Conservation (phyloP, 2,888 invertebrate genomes). For the Erebia aethiops region DNA sequence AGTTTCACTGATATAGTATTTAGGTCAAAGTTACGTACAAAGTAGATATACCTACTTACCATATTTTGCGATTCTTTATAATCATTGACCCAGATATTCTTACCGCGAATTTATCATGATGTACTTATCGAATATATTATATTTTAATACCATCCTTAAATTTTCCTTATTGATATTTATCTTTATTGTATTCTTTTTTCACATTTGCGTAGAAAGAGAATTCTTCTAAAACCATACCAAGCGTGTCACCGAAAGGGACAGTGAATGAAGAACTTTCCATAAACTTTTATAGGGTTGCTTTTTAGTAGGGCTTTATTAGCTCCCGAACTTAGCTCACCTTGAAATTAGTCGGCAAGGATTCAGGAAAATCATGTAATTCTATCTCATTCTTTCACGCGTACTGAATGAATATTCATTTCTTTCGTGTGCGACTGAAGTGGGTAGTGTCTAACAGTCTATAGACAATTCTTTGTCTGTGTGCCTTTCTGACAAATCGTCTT, state of each 20-base stretch:
- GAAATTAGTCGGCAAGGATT: too few relatives aligned
- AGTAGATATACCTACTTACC: neutral
- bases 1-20: neutral
- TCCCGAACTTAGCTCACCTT: too few relatives aligned
- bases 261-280: too few relatives aligned
- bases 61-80: slow-evolving; percentile 6
- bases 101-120: slow-evolving; percentile 4
- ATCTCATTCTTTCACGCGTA: too few relatives aligned
- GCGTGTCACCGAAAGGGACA: too few relatives aligned
- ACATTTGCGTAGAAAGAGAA: neutral
- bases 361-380: too few relatives aligned
- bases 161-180: slow-evolving; percentile 2
- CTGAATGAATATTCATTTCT: too few relatives aligned
- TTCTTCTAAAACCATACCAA: too few relatives aligned
- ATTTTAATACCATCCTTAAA: neutral
- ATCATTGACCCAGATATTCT: slow-evolving; percentile 15
- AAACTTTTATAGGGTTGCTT: too few relatives aligned
- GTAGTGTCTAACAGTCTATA: too few relatives aligned
- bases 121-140: neutral
- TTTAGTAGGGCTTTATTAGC: too few relatives aligned
- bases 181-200: neutral
- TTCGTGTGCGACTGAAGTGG: too few relatives aligned
- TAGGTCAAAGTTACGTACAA: neutral
- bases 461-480: neutral
- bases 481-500: neutral